These are phyloP conservation scores for Acleris literana DNA, from an alignment of 2,888 invertebrate genomes.

Conservation along the genomic window DNA sequence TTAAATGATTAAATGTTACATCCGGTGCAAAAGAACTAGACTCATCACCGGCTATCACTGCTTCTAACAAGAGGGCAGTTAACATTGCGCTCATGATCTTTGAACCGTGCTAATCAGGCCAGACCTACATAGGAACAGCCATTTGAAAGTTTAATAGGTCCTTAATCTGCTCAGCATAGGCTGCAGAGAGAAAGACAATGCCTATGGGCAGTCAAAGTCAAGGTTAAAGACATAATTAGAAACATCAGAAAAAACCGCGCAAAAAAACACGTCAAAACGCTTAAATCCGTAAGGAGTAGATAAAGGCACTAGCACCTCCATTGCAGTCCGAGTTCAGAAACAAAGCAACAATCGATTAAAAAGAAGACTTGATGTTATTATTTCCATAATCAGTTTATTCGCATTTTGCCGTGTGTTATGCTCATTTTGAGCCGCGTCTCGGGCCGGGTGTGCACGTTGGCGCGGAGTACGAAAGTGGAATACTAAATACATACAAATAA, in stretches of 20 bases:
- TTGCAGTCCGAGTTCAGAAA: constrained; percentile 46
- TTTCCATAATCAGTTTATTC: constrained; percentile 49
- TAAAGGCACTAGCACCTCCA: constrained; percentile 6
- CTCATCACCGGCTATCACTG: constrained; percentile 17
- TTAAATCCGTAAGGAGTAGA: constrained; percentile 21
- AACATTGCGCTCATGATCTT: constrained; percentile 26
- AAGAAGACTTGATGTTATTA: constrained; percentile 61
- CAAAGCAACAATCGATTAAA: constrained; percentile 52
- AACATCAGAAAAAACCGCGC: constrained; percentile 42
- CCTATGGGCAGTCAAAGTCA: constrained; percentile 48
- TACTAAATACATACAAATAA: constrained; percentile 37
- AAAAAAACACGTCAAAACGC: constrained; percentile 28
- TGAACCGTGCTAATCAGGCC: constrained; percentile 28
- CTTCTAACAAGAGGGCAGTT: constrained; percentile 2
- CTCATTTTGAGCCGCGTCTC: constrained; percentile 62
- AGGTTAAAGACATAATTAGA: constrained; percentile 61
- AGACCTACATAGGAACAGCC: constrained; percentile 9
- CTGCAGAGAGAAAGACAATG: constrained; percentile 19
- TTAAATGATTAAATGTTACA: constrained; percentile 7
- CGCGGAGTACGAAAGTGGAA: constrained; percentile 34
- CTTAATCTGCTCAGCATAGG: not conserved
- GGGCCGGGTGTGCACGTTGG: constrained; percentile 47
- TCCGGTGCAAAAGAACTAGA: not conserved
- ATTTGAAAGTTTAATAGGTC: not conserved
- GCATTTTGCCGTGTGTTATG: constrained; percentile 60